Conservation (phyloP, 2,888 invertebrate species). For the Thyatira batis region DNA sequence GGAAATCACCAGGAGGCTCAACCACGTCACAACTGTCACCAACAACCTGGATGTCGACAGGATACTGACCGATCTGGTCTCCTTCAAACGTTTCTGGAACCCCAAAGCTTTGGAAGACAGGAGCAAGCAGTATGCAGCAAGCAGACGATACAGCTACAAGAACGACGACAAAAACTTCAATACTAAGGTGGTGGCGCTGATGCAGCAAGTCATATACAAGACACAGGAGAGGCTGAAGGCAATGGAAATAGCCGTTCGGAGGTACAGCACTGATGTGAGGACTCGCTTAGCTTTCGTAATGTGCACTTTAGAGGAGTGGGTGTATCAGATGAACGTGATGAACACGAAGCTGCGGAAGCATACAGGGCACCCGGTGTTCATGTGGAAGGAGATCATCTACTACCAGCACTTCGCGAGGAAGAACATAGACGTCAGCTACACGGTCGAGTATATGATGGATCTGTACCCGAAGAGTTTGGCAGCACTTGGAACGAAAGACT, state of each 20-base stretch:
- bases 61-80: not conserved
- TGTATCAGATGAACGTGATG: conserved; percentile 26
- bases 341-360: conserved; percentile 9
- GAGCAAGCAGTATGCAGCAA: not conserved
- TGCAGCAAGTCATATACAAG: conserved; percentile 40
- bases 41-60: not conserved
- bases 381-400: conserved; percentile 20
- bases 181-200: conserved; percentile 26
- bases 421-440: conserved; percentile 45
- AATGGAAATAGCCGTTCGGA: conserved; percentile 16
- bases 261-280: conserved; percentile 17
- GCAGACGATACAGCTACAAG: not conserved
- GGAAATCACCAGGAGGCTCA: not conserved
- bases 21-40: not conserved
- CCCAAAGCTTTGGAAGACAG: not conserved
- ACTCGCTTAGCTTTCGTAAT: conserved; percentile 37
- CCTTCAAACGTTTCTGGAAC: not conserved
- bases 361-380: not conserved
- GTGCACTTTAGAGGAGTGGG: conserved; percentile 34
- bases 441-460: conserved; percentile 33
- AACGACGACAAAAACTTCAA: conserved; percentile 9
- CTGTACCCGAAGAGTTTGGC: conserved; percentile 14
- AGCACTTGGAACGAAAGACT: not conserved
- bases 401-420: conserved; percentile 34
- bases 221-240: conserved; percentile 33